Conservation (phyloP, 2,797 vertebrate genomes). For the Bufotes viridis region DNA sequence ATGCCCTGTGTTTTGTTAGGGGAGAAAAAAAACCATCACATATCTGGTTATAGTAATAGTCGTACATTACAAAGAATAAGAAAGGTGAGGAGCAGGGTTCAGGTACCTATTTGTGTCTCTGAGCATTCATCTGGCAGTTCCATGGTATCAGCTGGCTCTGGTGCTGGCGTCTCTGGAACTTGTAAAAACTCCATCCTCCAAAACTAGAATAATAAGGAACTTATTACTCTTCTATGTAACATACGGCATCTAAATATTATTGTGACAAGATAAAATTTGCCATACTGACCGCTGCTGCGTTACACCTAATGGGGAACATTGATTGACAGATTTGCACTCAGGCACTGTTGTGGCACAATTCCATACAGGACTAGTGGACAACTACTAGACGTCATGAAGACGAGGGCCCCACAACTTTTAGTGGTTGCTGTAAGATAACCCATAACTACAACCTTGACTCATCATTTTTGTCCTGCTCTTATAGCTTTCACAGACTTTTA, state of each 20-base stretch:
- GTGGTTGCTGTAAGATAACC: too few relatives aligned
- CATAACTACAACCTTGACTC: too few relatives aligned
- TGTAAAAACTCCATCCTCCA: constrained; percentile 99
- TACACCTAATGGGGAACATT: too few relatives aligned
- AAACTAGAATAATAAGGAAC: constrained; percentile 76
- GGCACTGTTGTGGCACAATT: too few relatives aligned
- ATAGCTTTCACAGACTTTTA: too few relatives aligned
- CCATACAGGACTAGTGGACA: too few relatives aligned
- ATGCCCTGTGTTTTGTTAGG: constrained; percentile 72
- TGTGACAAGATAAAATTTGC: too few relatives aligned
- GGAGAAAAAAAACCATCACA: background rate
- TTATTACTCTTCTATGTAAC: background rate
- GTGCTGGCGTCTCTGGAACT: constrained; percentile 96
- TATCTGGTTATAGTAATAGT: background rate
- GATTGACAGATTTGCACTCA: too few relatives aligned
- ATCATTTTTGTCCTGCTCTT: too few relatives aligned
- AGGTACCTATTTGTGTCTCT: constrained; percentile 90
- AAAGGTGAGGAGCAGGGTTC: background rate
- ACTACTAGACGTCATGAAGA: too few relatives aligned
- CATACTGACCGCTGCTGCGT: too few relatives aligned
- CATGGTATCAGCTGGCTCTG: constrained; percentile 82
- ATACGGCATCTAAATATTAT: background rate
- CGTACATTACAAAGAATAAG: background rate
- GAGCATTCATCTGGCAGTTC: constrained; percentile 89
- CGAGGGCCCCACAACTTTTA: too few relatives aligned